Evolutionary conservation across 35 echinoderm and acorn worm genomes (phyloP).

Genomic region (Apostichopus parvimensis): DNA sequence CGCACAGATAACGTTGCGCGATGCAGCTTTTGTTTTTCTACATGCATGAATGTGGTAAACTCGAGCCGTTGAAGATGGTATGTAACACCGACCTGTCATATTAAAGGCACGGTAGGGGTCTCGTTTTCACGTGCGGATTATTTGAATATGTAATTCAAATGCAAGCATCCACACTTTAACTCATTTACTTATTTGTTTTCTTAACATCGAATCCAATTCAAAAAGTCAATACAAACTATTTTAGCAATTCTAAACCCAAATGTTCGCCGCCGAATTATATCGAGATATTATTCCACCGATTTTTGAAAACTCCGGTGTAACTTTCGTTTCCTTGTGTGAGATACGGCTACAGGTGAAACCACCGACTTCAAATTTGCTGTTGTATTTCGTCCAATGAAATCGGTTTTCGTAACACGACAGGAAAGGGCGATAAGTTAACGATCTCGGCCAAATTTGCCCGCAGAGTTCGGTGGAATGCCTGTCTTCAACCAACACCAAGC

Average conservation of each 20-base stretch:
- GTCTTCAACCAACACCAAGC: neutral
- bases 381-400: constrained; percentile 25
- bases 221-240: constrained; percentile 18
- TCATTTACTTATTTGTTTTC: neutral
- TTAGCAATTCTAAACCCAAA: neutral
- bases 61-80: too few species aligned
- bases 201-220: constrained; percentile 32
- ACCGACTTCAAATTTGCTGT: constrained; percentile 8
- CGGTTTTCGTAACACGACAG: neutral
- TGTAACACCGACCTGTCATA: too few species aligned
- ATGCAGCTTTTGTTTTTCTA: too few species aligned
- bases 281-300: neutral
- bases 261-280: neutral
- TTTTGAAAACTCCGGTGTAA: neutral
- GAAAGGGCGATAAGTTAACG: neutral
- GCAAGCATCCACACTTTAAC: neutral
- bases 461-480: neutral
- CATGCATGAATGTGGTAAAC: too few species aligned
- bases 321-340: neutral
- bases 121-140: neutral
- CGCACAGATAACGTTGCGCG: too few species aligned
- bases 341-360: constrained; percentile 10
- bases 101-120: neutral
- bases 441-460: neutral
- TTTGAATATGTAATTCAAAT: neutral